Evolutionary conservation across 2,888 invertebrate genomes (phyloP).

Genomic region (Agrochola litura): DNA sequence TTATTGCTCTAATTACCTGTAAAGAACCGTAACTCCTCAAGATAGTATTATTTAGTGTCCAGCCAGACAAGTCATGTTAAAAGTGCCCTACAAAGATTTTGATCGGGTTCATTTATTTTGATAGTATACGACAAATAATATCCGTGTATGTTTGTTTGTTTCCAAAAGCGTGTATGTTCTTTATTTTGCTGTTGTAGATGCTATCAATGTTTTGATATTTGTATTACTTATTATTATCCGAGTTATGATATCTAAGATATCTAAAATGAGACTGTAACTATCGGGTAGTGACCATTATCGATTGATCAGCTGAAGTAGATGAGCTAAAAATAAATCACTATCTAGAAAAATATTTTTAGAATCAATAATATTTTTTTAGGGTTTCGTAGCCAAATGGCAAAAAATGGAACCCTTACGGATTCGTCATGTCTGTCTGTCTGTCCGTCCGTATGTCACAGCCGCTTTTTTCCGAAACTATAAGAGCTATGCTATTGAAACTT

Average conservation of each 20-base stretch:
- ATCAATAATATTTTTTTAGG: background rate
- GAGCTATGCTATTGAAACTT: too few species aligned
- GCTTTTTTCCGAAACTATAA: too few species aligned
- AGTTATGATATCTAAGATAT: background rate
- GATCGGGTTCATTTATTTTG: conserved; percentile 27
- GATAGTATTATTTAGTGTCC: background rate
- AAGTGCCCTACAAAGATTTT: conserved; percentile 36
- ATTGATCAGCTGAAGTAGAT: background rate
- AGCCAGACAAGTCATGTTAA: conserved; percentile 8
- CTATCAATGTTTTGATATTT: conserved; percentile 17
- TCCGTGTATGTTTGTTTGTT: conserved; percentile 21
- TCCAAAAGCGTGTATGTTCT: conserved; percentile 30
- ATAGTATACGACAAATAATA: too few species aligned
- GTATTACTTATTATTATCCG: conserved; percentile 13
- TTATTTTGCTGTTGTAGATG: conserved; percentile 12
- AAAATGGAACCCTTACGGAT: too few species aligned
- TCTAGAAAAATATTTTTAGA: background rate
- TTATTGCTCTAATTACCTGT: conserved; percentile 17
- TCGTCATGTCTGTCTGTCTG: too few species aligned
- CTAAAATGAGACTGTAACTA: background rate
- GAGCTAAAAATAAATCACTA: conserved; percentile 23
- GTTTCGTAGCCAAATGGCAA: too few species aligned
- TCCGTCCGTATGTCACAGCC: too few species aligned
- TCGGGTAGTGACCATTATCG: background rate
- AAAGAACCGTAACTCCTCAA: conserved; percentile 19